phyloP scores from a whole-genome alignment of 2,888 invertebrate species.

The Philonicus albiceps region DNA sequence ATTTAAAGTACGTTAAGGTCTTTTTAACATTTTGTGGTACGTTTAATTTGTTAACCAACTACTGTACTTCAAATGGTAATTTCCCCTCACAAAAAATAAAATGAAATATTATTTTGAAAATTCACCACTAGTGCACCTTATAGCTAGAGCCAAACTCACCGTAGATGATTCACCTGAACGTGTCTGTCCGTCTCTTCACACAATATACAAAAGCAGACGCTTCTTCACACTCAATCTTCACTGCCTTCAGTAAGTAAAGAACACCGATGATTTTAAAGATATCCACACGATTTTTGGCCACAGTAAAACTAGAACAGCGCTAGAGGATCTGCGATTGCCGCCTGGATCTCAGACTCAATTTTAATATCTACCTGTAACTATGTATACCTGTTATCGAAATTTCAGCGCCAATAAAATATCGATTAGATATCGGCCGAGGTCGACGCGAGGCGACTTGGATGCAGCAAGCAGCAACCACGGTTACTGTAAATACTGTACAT shows the following conservation, averaged over 20 bases:
- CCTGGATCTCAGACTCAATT: background rate
- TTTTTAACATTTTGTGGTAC: background rate
- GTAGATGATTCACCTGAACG: constrained; percentile 1
- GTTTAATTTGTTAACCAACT: background rate
- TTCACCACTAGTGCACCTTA: constrained; percentile 6
- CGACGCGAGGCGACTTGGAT: constrained; percentile 16
- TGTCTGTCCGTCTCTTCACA: background rate
- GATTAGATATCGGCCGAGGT: background rate
- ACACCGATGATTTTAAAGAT: constrained; percentile 7
- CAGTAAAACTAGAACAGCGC: constrained; percentile 13
- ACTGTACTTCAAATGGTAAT: background rate
- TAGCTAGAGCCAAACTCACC: constrained; percentile 7
- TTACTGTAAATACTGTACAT: constrained; percentile 41
- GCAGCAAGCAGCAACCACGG: constrained; percentile 48
- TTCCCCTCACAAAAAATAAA: background rate
- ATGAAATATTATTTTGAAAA: background rate
- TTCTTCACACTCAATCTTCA: constrained; percentile 28
- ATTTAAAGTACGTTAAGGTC: background rate
- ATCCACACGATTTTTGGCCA: constrained; percentile 22
- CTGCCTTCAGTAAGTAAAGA: constrained; percentile 25
- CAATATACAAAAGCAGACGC: constrained; percentile 27
- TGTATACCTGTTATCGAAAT: constrained; percentile 35
- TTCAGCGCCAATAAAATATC: constrained; percentile 34
- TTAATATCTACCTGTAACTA: background rate
- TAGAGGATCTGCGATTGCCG: constrained; percentile 28